Base-by-base conservation (phyloP, 2,113 vertebrate species). In the Pleuronectes platessa region DNA sequence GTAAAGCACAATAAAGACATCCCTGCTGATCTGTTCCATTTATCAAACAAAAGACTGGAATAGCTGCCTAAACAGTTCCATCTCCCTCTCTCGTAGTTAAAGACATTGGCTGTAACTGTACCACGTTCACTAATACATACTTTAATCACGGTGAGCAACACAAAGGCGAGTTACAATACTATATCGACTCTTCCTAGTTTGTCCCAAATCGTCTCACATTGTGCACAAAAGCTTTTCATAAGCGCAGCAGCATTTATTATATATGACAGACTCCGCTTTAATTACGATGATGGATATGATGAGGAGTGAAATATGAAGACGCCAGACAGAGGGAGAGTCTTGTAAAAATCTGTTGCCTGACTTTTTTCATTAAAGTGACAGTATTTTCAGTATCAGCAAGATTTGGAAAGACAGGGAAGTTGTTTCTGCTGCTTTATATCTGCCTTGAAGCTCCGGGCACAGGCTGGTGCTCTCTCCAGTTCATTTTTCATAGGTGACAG, bases 11-110 rank as follows among this genome's bases (percentile, higher is more conserved):
- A 11, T 24, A 60, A 64, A 45, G 11, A 65, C 17, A 37, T 7
- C 10, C 20, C 6, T 11, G 58, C 35, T 23, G 4, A 51, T 40
- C 15, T 61, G 47, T 11, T 66, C 21, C 47, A 68, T 51, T 76
- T 31, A 10, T 27, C 35, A 55, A 63, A 60, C 9, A 55, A 68
- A 62, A 13, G 27, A 63, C 58, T 26, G 24, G 24, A 80, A 73
- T 60, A 77, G 21, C 45, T 26, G 26, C 47, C 26, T 20, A n/a
- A 59, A 59, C 12, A 54, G 9, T 61, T 11, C 20, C 60, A n/a
- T n/a, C 21, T 69, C 47, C 47, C n/a, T 9, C 23, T 24, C 31
- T 59, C 26, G 61, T 26, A 11, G 56, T 61, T 61, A 27, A 72
- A 54, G 42, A 6, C 35, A 37, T 37, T 37, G 9, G 40, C 40